These are phyloP conservation scores for Metopia argyrocephala DNA, from an alignment of 2,888 invertebrate genomes.

Conservation along the genomic window DNA sequence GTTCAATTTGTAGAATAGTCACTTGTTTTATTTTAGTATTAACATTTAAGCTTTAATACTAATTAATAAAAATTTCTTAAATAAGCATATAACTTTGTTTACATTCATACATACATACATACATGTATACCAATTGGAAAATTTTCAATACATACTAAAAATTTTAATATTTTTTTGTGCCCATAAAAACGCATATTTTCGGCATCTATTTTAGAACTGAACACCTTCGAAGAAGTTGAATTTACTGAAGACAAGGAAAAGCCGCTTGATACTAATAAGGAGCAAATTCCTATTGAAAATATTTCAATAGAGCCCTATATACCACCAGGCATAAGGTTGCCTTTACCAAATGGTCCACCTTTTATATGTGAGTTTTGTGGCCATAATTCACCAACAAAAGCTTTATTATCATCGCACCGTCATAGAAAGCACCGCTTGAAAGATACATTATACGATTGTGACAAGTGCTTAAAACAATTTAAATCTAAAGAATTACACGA, in stretches of 20 bases:
- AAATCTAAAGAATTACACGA: conserved; percentile 46
- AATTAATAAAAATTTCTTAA: conserved; percentile 8
- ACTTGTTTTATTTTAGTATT: background rate
- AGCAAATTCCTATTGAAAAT: background rate
- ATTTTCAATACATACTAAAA: no score
- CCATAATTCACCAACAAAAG: conserved; percentile 47
- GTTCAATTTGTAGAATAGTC: conserved; percentile 58
- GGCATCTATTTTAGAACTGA: conserved; percentile 21
- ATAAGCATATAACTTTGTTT: conserved; percentile 9
- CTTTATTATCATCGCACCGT: conserved; percentile 65
- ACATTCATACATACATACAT: background rate
- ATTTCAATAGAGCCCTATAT: conserved; percentile 4
- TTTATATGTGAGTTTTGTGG: conserved; percentile 65
- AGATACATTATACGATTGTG: conserved; percentile 44
- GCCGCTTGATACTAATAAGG: background rate
- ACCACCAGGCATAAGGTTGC: conserved; percentile 20
- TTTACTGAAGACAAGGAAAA: background rate
- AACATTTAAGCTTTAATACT: background rate
- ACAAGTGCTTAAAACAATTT: conserved; percentile 61
- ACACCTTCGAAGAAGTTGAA: background rate
- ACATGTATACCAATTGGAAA: no score
- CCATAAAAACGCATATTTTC: background rate
- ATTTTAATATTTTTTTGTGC: background rate
- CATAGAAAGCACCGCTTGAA: conserved; percentile 65
- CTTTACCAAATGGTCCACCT: conserved; percentile 56